A percentile compares a stretch with the other conserved stretches of the same genome.
Evolutionary conservation across 2,797 vertebrate genomes (phyloP).

Genomic region (Enteromius viviparus): DNA sequence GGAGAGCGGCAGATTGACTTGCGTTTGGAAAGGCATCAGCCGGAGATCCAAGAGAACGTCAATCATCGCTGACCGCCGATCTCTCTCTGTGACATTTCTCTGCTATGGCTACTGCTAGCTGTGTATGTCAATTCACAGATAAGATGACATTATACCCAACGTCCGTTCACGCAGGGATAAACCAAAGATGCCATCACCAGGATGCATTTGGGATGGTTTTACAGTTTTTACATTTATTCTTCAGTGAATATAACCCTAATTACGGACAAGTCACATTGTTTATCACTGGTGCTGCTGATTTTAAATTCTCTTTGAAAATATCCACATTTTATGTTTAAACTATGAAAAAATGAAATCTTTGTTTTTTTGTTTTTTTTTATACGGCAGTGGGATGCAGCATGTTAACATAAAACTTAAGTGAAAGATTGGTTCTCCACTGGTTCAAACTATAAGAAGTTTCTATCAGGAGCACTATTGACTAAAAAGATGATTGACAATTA

Average conservation of each 20-base stretch:
- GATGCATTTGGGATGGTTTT: background rate
- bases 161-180: slow-evolving; percentile 27
- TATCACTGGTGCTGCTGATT: background rate
- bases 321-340: background rate
- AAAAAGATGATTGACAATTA: too few relatives aligned
- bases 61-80: slow-evolving; percentile 48
- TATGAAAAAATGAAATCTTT: background rate
- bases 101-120: background rate
- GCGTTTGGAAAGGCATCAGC: slow-evolving; percentile 50
- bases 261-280: background rate
- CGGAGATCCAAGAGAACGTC: slow-evolving; percentile 46
- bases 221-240: background rate
- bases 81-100: slow-evolving; percentile 13
- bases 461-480: background rate
- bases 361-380: too few relatives aligned
- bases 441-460: background rate
- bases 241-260: background rate
- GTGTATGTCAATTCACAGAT: slow-evolving; percentile 28
- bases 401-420: background rate
- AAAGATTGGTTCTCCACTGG: background rate
- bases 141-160: slow-evolving; percentile 21
- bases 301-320: background rate
- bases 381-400: background rate
- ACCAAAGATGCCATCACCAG: background rate
- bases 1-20: slow-evolving; percentile 43